Evolutionary conservation across 2,113 vertebrate genomes (phyloP).

Genomic region (Halichoerus grypus): DNA sequence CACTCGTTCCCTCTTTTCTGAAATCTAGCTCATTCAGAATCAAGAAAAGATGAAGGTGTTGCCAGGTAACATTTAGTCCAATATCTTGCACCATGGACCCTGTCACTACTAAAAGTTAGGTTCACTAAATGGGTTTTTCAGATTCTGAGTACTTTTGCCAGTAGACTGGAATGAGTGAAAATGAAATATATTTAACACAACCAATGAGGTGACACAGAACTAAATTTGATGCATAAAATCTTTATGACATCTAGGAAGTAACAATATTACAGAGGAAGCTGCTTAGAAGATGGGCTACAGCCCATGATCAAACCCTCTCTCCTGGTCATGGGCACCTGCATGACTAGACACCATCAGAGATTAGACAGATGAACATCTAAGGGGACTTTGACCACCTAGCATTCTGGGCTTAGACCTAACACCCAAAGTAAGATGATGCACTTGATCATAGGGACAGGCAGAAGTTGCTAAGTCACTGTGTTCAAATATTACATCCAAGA

Average conservation of each 20-base stretch:
- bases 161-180: constrained; percentile 27
- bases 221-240: constrained; percentile 31
- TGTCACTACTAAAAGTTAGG: not conserved
- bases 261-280: not conserved
- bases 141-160: not conserved
- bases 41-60: not conserved
- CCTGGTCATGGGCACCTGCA: not conserved
- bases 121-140: not conserved
- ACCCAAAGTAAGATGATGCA: not conserved
- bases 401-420: not conserved
- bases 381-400: not conserved
- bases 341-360: not conserved
- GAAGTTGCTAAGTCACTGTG: not conserved
- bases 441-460: not conserved
- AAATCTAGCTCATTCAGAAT: constrained; percentile 1
- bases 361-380: not conserved
- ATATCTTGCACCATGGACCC: not conserved
- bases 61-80: not conserved
- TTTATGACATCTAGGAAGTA: constrained; percentile 12
- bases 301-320: not conserved
- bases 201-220: constrained; percentile 33
- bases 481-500: not conserved
- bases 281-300: not conserved
- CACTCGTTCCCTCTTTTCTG: not conserved
- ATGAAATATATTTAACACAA: constrained; percentile 38